A percentile compares a stretch with the other conserved stretches of the same genome.
These are phyloP conservation scores for Cinclus cinclus DNA, from an alignment of 2,113 vertebrate genomes.

Conservation along the genomic window DNA sequence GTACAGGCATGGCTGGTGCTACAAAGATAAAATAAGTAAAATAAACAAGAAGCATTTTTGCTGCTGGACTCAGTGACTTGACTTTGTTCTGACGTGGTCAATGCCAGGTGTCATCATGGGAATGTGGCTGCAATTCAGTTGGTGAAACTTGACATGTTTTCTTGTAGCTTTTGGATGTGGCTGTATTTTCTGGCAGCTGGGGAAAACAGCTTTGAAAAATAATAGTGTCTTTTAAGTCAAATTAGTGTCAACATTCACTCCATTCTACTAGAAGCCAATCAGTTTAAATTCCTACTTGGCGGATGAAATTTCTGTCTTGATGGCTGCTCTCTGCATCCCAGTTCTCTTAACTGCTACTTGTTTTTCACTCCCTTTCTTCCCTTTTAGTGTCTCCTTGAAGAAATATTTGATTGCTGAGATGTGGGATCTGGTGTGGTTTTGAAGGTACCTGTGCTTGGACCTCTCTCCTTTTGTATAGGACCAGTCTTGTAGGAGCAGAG, in stretches of 20 bases:
- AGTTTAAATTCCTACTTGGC: slow-evolving; percentile 17
- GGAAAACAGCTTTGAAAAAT: slow-evolving; percentile 43
- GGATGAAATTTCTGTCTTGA: background rate
- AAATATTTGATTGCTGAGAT: background rate
- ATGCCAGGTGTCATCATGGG: background rate
- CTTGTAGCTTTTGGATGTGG: background rate
- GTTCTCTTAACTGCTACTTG: background rate
- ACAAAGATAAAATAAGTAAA: background rate
- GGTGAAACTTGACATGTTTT: background rate
- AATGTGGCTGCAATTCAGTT: background rate
- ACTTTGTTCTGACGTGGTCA: background rate
- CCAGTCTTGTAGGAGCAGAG: background rate
- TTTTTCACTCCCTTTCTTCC: background rate
- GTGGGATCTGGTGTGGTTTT: background rate
- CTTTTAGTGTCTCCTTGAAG: background rate
- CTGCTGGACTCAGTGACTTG: background rate
- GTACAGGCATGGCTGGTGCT: background rate
- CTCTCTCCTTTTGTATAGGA: background rate
- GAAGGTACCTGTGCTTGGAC: background rate
- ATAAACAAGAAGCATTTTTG: background rate
- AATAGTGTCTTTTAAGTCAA: slow-evolving; percentile 32
- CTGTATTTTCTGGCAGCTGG: slow-evolving; percentile 10
- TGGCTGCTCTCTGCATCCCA: background rate
- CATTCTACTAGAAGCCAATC: slow-evolving; percentile 16
- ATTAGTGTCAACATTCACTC: slow-evolving; percentile 9